Evolutionary conservation across 2,797 vertebrate species (phyloP).

Genomic region (Pelochelys cantorii): DNA sequence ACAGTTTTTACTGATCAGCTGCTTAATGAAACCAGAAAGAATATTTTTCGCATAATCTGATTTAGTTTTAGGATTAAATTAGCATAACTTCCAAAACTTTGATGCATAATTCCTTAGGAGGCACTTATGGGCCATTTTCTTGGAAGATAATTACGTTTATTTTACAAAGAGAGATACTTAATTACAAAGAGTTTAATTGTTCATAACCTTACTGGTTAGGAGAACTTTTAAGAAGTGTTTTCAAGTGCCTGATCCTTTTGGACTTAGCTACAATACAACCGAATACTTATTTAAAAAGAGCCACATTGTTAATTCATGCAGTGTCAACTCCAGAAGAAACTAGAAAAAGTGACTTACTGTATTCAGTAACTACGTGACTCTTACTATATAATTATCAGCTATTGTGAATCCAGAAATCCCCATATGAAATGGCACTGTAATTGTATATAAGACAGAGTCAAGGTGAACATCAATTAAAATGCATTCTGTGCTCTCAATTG

Average conservation of each 20-base stretch:
- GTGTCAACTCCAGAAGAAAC: constrained; percentile 8
- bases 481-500: constrained; percentile 53
- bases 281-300: constrained; percentile 34
- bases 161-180: background rate
- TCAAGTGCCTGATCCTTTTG: background rate
- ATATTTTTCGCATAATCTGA: background rate
- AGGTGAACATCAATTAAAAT: constrained; percentile 71
- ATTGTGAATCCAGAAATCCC: constrained; percentile 55
- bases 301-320: constrained; percentile 1
- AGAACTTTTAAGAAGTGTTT: constrained; percentile 15
- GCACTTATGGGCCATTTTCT: background rate
- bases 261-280: constrained; percentile 5
- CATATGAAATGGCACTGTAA: constrained; percentile 53
- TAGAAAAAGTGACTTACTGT: constrained; percentile 17
- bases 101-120: background rate
- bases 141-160: background rate
- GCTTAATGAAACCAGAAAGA: background rate
- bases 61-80: background rate
- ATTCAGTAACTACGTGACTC: background rate
- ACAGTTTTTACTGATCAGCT: background rate
- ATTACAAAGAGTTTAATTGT: background rate
- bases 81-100: background rate
- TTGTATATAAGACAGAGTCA: constrained; percentile 67
- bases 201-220: background rate
- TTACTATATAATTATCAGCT: constrained; percentile 58